Percentiles rank a stretch among this genome's conserved stretches.
phyloP scores from a whole-genome alignment of 1,140 invertebrate species.

The Hypsibius dujardini region DNA sequence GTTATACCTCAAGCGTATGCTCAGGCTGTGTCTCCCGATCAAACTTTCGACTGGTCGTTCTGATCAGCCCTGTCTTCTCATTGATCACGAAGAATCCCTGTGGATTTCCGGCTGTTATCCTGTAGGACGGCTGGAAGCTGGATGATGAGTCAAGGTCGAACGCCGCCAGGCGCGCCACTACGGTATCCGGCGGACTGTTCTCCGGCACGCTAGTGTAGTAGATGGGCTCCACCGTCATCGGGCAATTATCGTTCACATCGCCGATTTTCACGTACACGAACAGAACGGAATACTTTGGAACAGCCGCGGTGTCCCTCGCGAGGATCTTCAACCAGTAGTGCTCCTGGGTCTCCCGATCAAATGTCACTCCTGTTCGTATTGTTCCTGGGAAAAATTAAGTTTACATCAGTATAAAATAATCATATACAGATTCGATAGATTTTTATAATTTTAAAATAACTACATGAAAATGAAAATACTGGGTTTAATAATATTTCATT shows the following conservation, averaged over 20 bases:
- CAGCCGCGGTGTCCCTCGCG: slow-evolving; percentile 70
- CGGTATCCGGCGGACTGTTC: slow-evolving; percentile 54
- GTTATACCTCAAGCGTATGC: slow-evolving; percentile 72
- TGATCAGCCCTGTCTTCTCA: slow-evolving; percentile 53
- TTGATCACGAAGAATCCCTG: slow-evolving; percentile 76
- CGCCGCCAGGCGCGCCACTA: slow-evolving; percentile 56
- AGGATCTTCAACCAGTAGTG: slow-evolving; percentile 84
- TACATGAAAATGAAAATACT: too few species aligned
- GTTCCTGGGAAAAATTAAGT: slow-evolving; percentile 53
- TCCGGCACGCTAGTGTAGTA: slow-evolving; percentile 66
- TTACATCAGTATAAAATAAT: too few species aligned
- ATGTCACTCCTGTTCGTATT: slow-evolving; percentile 55
- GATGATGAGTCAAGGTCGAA: slow-evolving; percentile 52
- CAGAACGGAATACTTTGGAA: slow-evolving; percentile 49
- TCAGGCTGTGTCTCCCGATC: slow-evolving; percentile 65
- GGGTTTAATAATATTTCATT: too few species aligned
- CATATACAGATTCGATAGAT: too few species aligned
- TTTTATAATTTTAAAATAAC: too few species aligned
- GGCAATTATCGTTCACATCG: slow-evolving; percentile 83
- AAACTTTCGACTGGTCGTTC: slow-evolving; percentile 56
- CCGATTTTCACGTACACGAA: slow-evolving; percentile 64
- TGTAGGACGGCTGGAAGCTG: slow-evolving; percentile 45
- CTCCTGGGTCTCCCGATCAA: slow-evolving; percentile 67
- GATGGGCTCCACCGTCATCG: slow-evolving; percentile 61
- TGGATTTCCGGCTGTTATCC: slow-evolving; percentile 71